A percentile compares a stretch with the other conserved stretches of the same genome.
These are phyloP conservation scores for Setipinna tenuifilis DNA, from an alignment of 2,797 vertebrate genomes.

Conservation along the genomic window DNA sequence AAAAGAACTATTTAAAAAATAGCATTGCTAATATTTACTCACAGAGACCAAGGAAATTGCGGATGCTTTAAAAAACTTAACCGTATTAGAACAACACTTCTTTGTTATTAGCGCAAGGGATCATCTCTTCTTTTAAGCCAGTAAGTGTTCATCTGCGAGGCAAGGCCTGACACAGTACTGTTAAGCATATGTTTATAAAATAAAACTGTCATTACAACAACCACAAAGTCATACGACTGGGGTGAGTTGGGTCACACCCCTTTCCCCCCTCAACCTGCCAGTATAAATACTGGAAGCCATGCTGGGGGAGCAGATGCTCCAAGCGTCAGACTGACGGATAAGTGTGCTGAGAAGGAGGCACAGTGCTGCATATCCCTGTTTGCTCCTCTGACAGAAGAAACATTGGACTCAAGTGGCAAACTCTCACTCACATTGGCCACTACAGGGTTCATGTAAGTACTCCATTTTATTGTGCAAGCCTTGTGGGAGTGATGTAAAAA, in stretches of 20 bases:
- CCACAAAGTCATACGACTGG: constrained; percentile 46
- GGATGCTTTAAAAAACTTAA: not conserved
- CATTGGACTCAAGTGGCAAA: not conserved
- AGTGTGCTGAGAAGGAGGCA: constrained; percentile 17
- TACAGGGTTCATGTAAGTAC: constrained; percentile 55
- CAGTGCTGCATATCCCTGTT: constrained; percentile 33
- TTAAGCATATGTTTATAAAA: constrained; percentile 29
- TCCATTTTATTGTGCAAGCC: constrained; percentile 49
- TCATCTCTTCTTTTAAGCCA: not conserved
- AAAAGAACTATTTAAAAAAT: not conserved
- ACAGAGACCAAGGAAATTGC: not conserved
- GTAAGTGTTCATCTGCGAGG: not conserved
- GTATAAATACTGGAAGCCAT: constrained; percentile 50
- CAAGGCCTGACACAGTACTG: not conserved
- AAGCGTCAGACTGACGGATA: constrained; percentile 30
- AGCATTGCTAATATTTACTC: not conserved
- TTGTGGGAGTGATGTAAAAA: constrained; percentile 33
- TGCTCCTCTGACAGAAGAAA: constrained; percentile 18
- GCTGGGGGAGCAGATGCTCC: constrained; percentile 36
- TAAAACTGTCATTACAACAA: constrained; percentile 52
- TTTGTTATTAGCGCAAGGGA: not conserved
- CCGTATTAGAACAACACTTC: not conserved
- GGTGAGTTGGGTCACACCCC: constrained; percentile 51
- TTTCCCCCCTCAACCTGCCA: constrained; percentile 46
- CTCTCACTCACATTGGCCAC: not conserved